phyloP scores from a whole-genome alignment of 2,113 vertebrate species.

The Notechis scutatus region DNA sequence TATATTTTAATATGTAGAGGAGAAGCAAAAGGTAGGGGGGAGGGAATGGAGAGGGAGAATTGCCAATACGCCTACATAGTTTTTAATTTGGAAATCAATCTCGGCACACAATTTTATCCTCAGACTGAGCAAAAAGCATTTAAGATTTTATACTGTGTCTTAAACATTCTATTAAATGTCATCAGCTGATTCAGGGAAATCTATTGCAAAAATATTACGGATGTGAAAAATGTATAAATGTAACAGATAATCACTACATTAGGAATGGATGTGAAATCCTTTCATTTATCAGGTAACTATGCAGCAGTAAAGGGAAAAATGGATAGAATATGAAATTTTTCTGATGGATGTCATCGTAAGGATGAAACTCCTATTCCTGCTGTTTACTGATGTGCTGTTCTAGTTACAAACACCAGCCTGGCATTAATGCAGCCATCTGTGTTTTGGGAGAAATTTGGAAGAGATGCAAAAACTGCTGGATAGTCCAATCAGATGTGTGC shows the following conservation, averaged over 20 bases:
- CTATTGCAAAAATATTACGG: slow-evolving; percentile 74
- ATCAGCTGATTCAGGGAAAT: slow-evolving; percentile 79
- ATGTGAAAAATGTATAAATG: slow-evolving; percentile 71
- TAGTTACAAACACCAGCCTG: slow-evolving; percentile 63
- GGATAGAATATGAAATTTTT: slow-evolving; percentile 62
- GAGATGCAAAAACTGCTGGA: neutral
- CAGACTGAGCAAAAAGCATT: slow-evolving; percentile 72
- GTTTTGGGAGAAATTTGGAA: slow-evolving; percentile 25
- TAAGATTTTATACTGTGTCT: slow-evolving; percentile 74
- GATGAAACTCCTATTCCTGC: slow-evolving; percentile 59
- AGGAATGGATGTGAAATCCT: slow-evolving; percentile 65
- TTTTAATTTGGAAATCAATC: slow-evolving; percentile 80
- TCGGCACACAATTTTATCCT: slow-evolving; percentile 53
- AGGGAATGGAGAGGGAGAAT: neutral
- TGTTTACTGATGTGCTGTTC: slow-evolving; percentile 67
- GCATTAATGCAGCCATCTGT: slow-evolving; percentile 58
- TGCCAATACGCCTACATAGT: slow-evolving; percentile 56
- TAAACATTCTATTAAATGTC: slow-evolving; percentile 82
- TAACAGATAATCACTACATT: slow-evolving; percentile 66
- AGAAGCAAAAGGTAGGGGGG: slow-evolving; percentile 55
- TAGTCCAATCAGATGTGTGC: neutral
- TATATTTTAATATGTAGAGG: slow-evolving; percentile 69
- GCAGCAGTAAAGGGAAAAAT: slow-evolving; percentile 67
- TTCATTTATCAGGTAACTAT: slow-evolving; percentile 71
- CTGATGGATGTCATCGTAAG: slow-evolving; percentile 64